Percentiles rank a stretch among this genome's conserved stretches.
Conservation (phyloP, 2,113 vertebrate species). For the zebrafish (Danio rerio) region GRCz12tu NC_133196.1:32717501-32718000, state of each 20-base stretch:
- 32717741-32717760: neutral
- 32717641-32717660: conserved; percentile 34
- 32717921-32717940: too few species aligned
- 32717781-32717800: neutral
- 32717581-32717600: conserved; percentile 49
- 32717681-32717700: conserved; percentile 23
- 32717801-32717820: neutral
- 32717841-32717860: neutral
- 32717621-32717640: conserved; percentile 42
- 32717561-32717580: conserved; percentile 46
- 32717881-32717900: neutral
- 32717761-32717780: neutral
- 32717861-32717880: neutral
- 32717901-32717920: neutral
- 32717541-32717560: conserved; percentile 54
- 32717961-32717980: too few species aligned
- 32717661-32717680: conserved; percentile 25
- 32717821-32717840: too few species aligned
- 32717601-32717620: conserved; percentile 52
- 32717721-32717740: conserved; percentile 23
- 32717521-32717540: conserved; percentile 52
- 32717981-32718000: too few species aligned
- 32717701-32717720: conserved; percentile 7
- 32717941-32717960: too few species aligned
- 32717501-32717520: neutral